These are phyloP conservation scores for Callipepla squamata DNA, from an alignment of 2,113 vertebrate species.

Conservation along the genomic window DNA sequence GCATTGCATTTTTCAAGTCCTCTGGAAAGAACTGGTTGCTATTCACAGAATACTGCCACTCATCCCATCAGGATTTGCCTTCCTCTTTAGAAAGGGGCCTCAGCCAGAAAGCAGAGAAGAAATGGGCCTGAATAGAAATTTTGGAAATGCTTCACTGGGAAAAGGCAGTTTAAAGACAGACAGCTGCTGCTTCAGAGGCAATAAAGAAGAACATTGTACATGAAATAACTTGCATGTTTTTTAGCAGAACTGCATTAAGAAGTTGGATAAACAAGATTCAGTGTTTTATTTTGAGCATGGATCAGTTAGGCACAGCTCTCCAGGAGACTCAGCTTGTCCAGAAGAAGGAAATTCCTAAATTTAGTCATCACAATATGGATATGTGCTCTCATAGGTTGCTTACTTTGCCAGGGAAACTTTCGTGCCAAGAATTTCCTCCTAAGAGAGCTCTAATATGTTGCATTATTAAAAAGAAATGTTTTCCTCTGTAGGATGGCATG, in stretches of 20 bases:
- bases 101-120: neutral
- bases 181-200: neutral
- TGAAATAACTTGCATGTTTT: neutral
- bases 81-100: neutral
- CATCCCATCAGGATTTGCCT: neutral
- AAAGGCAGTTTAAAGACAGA: neutral
- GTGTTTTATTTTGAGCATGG: neutral
- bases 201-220: neutral
- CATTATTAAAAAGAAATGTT: neutral
- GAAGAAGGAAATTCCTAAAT: neutral
- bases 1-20: constrained; percentile 18
- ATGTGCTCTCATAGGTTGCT: neutral
- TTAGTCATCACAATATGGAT: neutral
- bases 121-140: neutral
- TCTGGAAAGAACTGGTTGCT: neutral
- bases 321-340: neutral
- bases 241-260: neutral
- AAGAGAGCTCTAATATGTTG: neutral
- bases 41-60: neutral
- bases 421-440: neutral
- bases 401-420: neutral
- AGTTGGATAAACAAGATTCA: neutral
- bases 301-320: neutral
- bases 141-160: neutral
- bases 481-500: neutral